phyloP scores from a whole-genome alignment of 1,140 invertebrate species.

The Trissolcus basalis region DNA sequence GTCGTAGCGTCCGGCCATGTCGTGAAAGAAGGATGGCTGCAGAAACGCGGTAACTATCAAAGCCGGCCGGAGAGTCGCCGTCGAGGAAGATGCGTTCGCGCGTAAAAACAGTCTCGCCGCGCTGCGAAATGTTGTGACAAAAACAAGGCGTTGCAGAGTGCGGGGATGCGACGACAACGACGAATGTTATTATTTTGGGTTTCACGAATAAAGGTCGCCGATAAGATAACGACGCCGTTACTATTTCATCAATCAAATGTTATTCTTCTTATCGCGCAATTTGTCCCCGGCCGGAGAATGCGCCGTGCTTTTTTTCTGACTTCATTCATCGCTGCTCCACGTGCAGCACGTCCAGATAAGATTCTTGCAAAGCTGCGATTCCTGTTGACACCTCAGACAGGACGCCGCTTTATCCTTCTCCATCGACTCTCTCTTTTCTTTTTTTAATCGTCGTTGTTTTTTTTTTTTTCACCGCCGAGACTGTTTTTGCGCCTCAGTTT shows the following conservation, averaged over 20 bases:
- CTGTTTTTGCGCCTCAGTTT: too few relatives aligned
- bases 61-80: neutral
- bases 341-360: too few relatives aligned
- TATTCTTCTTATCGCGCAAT: constrained; percentile 1
- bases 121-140: neutral
- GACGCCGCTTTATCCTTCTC: too few relatives aligned
- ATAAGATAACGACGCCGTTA: constrained; percentile 18
- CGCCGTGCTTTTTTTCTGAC: too few relatives aligned
- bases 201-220: constrained; percentile 19
- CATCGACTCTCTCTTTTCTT: too few relatives aligned
- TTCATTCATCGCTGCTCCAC: too few relatives aligned
- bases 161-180: too few relatives aligned
- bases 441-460: too few relatives aligned
- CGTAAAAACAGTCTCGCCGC: neutral
- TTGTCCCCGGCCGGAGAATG: neutral
- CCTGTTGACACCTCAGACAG: too few relatives aligned
- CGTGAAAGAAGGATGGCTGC: constrained; percentile 89
- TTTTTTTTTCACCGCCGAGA: too few relatives aligned
- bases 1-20: constrained; percentile 75
- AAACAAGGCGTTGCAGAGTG: too few relatives aligned
- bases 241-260: constrained; percentile 1
- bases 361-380: too few relatives aligned
- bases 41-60: constrained; percentile 80
- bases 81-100: neutral
- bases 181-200: neutral